Evolutionary conservation across 1,140 invertebrate genomes (phyloP).

Genomic region (Brachystomella parvula): DNA sequence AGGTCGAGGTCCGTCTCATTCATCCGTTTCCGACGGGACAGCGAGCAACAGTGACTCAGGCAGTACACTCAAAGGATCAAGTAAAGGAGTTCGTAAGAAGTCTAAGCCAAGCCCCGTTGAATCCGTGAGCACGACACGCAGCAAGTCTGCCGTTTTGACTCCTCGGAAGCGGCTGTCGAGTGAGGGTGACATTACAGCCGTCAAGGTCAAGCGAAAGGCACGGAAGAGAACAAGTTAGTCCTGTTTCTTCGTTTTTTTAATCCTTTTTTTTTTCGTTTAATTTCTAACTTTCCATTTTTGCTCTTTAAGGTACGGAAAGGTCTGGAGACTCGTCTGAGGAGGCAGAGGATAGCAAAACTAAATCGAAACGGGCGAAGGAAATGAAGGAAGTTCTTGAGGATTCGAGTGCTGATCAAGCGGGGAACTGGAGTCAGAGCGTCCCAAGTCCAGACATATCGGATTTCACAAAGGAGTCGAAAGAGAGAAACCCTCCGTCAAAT

Average conservation of each 20-base stretch:
- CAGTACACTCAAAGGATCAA: not conserved
- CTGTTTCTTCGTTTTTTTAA: not conserved
- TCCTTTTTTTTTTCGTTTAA: not conserved
- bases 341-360: slow-evolving; percentile 23
- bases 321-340: slow-evolving; percentile 23
- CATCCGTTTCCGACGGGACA: not conserved
- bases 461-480: not conserved
- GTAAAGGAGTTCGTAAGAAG: not conserved
- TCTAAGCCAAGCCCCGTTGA: not conserved
- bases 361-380: not conserved
- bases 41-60: not conserved
- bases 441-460: not conserved
- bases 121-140: not conserved
- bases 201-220: not conserved
- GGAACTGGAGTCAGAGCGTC: not conserved
- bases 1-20: not conserved
- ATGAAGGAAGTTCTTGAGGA: slow-evolving; percentile 15
- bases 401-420: slow-evolving; percentile 17
- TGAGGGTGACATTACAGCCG: not conserved
- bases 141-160: not conserved
- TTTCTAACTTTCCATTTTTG: slow-evolving; percentile 3
- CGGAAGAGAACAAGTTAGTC: not conserved
- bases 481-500: slow-evolving; percentile 10
- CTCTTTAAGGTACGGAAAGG: slow-evolving; percentile 21
- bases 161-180: not conserved